Conservation (phyloP, 23 tunicate genomes). For the Trididemnum nubilum region DNA sequence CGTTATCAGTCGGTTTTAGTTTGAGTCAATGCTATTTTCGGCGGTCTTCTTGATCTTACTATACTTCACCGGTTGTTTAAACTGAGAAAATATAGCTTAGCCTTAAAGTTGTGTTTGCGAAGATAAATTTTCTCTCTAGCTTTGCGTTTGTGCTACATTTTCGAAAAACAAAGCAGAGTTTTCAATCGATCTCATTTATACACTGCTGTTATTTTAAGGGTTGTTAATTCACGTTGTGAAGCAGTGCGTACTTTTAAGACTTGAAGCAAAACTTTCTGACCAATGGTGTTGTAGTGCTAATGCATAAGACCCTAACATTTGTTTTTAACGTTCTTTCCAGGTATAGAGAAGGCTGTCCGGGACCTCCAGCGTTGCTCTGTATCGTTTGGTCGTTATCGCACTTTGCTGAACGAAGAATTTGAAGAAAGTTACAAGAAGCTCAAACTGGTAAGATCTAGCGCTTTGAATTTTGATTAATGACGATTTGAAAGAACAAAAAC, state of each 20-base stretch:
- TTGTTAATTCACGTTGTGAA: neutral
- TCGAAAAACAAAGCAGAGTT: too few species aligned
- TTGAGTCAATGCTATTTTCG: too few species aligned
- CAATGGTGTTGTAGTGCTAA: neutral
- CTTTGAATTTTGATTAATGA: too few species aligned
- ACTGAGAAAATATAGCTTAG: too few species aligned
- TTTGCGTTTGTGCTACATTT: too few species aligned
- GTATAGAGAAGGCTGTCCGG: constrained; percentile 47
- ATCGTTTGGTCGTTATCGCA: constrained; percentile 47
- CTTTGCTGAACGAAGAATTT: constrained; percentile 39
- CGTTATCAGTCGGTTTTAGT: neutral
- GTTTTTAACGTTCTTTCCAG: neutral
- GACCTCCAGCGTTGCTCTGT: constrained; percentile 51
- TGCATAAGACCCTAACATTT: neutral
- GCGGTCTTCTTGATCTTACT: too few species aligned
- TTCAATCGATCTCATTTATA: too few species aligned
- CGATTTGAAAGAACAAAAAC: too few species aligned
- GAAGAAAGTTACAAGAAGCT: constrained; percentile 55
- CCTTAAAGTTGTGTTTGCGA: too few species aligned
- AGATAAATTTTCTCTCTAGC: too few species aligned
- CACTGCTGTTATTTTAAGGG: neutral
- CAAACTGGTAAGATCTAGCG: constrained; percentile 45
- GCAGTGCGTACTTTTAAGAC: neutral
- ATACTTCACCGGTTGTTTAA: too few species aligned
- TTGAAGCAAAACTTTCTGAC: neutral